phyloP scores from a whole-genome alignment of 2,888 invertebrate species.

The Amiota minor region DNA sequence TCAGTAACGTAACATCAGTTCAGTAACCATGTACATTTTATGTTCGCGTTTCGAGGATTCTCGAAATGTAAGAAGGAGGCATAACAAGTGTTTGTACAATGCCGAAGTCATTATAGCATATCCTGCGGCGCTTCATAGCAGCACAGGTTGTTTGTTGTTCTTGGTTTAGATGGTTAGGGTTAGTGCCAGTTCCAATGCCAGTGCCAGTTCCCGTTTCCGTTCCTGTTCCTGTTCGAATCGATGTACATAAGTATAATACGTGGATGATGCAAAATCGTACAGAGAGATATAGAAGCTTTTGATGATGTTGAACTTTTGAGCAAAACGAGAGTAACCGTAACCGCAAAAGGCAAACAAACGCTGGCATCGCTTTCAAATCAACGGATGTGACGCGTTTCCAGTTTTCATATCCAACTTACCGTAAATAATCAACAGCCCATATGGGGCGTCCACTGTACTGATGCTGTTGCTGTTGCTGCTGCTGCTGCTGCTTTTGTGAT shows the following conservation, averaged over 20 bases:
- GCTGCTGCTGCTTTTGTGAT: neutral
- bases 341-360: constrained; percentile 20
- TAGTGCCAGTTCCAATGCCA: neutral
- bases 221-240: neutral
- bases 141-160: neutral
- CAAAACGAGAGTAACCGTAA: constrained; percentile 25
- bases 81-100: constrained; percentile 12
- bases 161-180: too few relatives aligned
- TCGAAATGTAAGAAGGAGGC: neutral
- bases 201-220: too few relatives aligned
- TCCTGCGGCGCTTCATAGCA: constrained; percentile 48
- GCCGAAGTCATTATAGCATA: constrained; percentile 58
- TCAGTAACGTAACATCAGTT: too few relatives aligned
- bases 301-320: constrained; percentile 17
- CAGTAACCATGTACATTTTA: too few relatives aligned
- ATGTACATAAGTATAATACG: neutral
- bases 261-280: neutral
- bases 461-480: neutral
- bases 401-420: constrained; percentile 75
- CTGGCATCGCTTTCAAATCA: neutral
- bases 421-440: constrained; percentile 79
- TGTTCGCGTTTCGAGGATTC: too few relatives aligned
- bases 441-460: constrained; percentile 73
- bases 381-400: constrained; percentile 24
- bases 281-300: constrained; percentile 10